Evolutionary conservation across 2,113 vertebrate species (phyloP).

Genomic region (Passer montanus): DNA sequence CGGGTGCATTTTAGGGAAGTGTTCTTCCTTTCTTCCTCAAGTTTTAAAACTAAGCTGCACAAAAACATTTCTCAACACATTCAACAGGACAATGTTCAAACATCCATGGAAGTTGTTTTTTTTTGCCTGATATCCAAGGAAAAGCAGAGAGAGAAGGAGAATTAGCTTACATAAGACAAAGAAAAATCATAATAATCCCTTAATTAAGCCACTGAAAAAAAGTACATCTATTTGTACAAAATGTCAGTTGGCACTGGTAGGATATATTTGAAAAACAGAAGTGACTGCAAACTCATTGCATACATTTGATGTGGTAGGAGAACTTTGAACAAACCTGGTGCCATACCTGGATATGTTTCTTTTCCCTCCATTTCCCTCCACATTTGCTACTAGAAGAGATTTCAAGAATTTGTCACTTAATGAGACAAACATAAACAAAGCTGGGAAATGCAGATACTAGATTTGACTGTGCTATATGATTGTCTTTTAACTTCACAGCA

Average conservation of each 20-base stretch:
- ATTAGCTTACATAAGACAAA: neutral
- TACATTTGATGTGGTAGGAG: neutral
- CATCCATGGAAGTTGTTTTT: fast-evolving
- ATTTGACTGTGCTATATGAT: constrained; percentile 7
- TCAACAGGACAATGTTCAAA: neutral
- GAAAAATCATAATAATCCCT: fast-evolving
- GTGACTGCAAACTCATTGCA: neutral
- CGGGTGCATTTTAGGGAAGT: neutral
- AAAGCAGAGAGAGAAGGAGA: neutral
- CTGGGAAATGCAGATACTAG: neutral
- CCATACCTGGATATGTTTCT: neutral
- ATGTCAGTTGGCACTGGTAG: neutral
- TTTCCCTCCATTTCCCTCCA: neutral
- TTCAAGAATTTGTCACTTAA: neutral
- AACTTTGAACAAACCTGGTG: neutral
- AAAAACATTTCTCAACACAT: neutral
- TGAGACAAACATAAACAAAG: neutral
- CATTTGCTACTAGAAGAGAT: neutral
- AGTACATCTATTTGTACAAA: neutral
- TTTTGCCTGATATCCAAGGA: neutral
- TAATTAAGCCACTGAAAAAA: neutral
- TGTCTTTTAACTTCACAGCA: neutral
- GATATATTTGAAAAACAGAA: neutral
- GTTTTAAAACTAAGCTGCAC: neutral
- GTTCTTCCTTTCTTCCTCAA: neutral